These are phyloP conservation scores for Rhimphoctona megacephalus DNA, from an alignment of 2,888 invertebrate genomes.

Conservation along the genomic window DNA sequence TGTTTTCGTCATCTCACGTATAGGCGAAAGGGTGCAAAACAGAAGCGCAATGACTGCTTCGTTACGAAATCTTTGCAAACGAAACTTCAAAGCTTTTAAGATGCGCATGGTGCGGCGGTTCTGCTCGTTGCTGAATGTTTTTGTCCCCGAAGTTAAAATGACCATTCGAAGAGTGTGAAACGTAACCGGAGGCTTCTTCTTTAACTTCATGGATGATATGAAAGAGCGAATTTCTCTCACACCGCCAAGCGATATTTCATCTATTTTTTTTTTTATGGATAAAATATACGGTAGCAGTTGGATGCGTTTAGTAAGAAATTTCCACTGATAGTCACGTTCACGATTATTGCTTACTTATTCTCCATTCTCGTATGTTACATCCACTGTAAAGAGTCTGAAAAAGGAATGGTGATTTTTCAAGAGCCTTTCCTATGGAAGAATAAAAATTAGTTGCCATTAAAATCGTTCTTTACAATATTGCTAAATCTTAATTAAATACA, in stretches of 20 bases:
- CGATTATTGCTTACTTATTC: slow-evolving; percentile 45
- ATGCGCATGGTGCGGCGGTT: slow-evolving; percentile 25
- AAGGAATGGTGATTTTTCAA: slow-evolving; percentile 3
- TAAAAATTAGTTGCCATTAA: neutral
- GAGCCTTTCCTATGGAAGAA: neutral
- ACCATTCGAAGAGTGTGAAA: slow-evolving; percentile 53
- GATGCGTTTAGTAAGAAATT: slow-evolving; percentile 31
- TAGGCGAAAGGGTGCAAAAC: slow-evolving; percentile 26
- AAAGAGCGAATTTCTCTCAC: slow-evolving; percentile 33
- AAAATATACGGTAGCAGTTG: slow-evolving; percentile 14
- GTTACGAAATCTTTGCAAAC: slow-evolving; percentile 56
- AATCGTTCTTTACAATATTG: neutral
- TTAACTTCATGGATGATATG: slow-evolving; percentile 19
- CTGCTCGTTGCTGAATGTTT: slow-evolving; percentile 30
- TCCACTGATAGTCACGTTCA: slow-evolving; percentile 40
- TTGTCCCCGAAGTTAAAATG: slow-evolving; percentile 45
- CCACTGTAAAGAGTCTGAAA: neutral
- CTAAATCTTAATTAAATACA: neutral
- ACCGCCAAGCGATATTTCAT: slow-evolving; percentile 23
- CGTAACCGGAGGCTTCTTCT: slow-evolving; percentile 3
- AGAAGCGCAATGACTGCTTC: slow-evolving; percentile 56
- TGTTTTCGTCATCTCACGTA: neutral
- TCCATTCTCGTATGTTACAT: slow-evolving; percentile 10
- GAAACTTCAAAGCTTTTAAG: slow-evolving; percentile 60
- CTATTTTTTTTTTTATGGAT: slow-evolving; percentile 29